These are phyloP conservation scores for Papilio dardanus DNA, from an alignment of 1,140 invertebrate species.

Conservation along the genomic window DNA sequence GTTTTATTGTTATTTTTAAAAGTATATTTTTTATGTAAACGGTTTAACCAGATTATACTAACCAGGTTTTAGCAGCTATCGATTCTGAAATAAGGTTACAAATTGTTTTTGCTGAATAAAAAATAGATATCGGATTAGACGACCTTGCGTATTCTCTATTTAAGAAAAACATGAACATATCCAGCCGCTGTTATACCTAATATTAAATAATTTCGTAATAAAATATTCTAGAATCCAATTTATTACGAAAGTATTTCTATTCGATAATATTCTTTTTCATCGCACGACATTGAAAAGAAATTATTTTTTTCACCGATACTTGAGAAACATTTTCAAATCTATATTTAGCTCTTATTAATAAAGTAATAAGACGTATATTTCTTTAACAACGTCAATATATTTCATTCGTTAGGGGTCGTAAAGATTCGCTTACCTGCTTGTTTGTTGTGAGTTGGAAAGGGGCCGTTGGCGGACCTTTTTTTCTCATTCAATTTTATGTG, in stretches of 20 bases:
- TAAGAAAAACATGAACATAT: no score
- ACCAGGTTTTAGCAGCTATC: no score
- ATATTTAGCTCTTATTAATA: constrained; percentile 52
- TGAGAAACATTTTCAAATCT: background rate
- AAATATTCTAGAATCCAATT: background rate
- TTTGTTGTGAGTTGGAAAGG: constrained; percentile 76
- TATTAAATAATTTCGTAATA: background rate
- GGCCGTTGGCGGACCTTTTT: constrained; percentile 70
- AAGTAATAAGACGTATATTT: constrained; percentile 71
- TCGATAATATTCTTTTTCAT: constrained; percentile 30
- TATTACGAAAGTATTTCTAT: background rate
- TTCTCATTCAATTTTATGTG: constrained; percentile 76
- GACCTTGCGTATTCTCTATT: no score
- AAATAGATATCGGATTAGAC: no score
- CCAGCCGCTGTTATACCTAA: no score
- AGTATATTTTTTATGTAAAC: background rate
- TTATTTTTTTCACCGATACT: constrained; percentile 44
- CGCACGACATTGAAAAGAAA: constrained; percentile 37
- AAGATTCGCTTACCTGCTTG: constrained; percentile 80
- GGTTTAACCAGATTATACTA: no score
- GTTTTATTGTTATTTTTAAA: constrained; percentile 9
- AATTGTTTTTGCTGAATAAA: no score
- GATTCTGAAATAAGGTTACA: no score
- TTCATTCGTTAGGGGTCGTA: constrained; percentile 69
- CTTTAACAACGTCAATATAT: constrained; percentile 60